Evolutionary conservation across 2,888 invertebrate species (phyloP).

Genomic region (Philonicus albiceps): DNA sequence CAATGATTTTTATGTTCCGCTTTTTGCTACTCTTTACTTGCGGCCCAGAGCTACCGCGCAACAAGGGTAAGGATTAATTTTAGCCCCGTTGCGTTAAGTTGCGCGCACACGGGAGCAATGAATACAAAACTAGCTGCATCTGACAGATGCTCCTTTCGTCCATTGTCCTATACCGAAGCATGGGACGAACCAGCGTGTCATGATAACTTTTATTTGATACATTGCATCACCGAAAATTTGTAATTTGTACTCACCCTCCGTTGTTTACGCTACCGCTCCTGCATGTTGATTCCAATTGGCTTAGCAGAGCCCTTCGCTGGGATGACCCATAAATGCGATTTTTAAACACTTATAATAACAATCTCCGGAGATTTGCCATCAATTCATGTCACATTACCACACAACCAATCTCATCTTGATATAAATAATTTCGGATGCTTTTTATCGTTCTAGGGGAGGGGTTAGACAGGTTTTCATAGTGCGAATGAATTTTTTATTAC

Average conservation of each 20-base stretch:
- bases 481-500: conserved; percentile 15
- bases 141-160: conserved; percentile 22
- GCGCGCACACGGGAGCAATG: conserved; percentile 22
- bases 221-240: neutral
- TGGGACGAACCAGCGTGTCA: neutral
- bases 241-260: neutral
- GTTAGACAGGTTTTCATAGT: neutral
- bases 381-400: conserved; percentile 15
- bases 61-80: neutral
- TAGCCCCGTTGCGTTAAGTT: neutral
- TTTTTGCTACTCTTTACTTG: conserved; percentile 13
- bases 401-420: conserved; percentile 11
- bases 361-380: conserved; percentile 1
- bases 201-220: neutral
- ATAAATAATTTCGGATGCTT: neutral
- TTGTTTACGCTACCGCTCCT: neutral
- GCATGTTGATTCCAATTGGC: neutral
- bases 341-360: conserved; percentile 3
- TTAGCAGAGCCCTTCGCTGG: neutral
- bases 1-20: conserved; percentile 16
- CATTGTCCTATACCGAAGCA: neutral
- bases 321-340: neutral
- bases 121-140: conserved; percentile 19
- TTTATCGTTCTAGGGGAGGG: neutral
- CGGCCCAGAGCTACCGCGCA: conserved; percentile 2